These are phyloP conservation scores for Drosophila dunni DNA, from an alignment of 1,140 invertebrate genomes.

Conservation along the genomic window DNA sequence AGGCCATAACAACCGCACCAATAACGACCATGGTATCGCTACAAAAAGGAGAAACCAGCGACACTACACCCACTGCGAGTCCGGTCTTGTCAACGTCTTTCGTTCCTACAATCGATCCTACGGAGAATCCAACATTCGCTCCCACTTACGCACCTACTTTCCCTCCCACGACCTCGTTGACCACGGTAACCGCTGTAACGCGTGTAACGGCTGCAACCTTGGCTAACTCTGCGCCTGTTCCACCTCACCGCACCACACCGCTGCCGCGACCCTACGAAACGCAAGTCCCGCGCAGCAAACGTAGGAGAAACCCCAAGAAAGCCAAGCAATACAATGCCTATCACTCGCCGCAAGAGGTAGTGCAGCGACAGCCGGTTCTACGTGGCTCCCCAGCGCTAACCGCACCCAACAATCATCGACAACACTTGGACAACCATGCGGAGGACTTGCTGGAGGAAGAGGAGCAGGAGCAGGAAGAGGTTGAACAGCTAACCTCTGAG, in stretches of 20 bases:
- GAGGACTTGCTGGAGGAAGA: background rate
- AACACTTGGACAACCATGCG: constrained; percentile 1
- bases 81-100: background rate
- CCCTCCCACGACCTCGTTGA: background rate
- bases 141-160: background rate
- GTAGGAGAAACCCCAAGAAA: constrained; percentile 58
- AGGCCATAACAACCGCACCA: constrained; percentile 56
- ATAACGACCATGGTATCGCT: background rate
- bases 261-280: constrained; percentile 45
- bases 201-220: background rate
- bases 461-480: background rate
- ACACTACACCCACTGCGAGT: background rate
- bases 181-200: background rate
- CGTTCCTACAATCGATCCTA: background rate
- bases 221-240: background rate
- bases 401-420: constrained; percentile 50
- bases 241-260: constrained; percentile 18
- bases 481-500: no score
- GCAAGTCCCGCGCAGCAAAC: constrained; percentile 42
- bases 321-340: constrained; percentile 70
- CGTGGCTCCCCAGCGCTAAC: constrained; percentile 8
- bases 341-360: constrained; percentile 69
- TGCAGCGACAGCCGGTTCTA: constrained; percentile 61
- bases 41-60: background rate
- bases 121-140: background rate